Conservation (phyloP, 1,140 invertebrate genomes). For the Scaptomyza montana region DNA sequence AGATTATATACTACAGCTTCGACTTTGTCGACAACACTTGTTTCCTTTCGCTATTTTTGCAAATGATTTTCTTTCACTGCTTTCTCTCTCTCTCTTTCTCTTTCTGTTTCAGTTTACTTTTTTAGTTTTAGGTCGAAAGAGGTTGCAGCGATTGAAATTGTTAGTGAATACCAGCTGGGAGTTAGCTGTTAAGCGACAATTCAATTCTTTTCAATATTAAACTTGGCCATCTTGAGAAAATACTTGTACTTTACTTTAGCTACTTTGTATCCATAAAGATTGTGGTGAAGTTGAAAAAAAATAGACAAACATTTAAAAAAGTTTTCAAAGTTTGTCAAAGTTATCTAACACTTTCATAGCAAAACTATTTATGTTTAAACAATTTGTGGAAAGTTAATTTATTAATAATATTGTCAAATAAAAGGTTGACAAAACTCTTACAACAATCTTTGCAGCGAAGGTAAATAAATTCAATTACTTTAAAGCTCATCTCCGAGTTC, state of each 20-base stretch:
- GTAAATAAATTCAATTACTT: not conserved
- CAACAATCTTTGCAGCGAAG: not conserved
- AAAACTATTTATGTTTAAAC: too few species aligned
- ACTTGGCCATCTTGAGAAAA: not conserved
- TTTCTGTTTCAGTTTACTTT: too few species aligned
- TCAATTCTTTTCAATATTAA: constrained; percentile 4
- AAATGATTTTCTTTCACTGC: constrained; percentile 18
- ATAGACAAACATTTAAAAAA: not conserved
- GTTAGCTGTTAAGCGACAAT: not conserved
- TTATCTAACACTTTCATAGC: not conserved
- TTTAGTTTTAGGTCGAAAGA: constrained; percentile 7
- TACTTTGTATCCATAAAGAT: not conserved
- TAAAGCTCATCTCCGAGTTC: not conserved
- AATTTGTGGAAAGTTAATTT: too few species aligned
- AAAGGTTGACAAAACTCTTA: not conserved
- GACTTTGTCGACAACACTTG: constrained; percentile 12
- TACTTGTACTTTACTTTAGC: not conserved
- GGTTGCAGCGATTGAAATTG: constrained; percentile 9
- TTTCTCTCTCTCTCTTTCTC: not conserved
- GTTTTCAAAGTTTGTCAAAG: not conserved
- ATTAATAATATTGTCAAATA: too few species aligned
- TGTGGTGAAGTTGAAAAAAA: not conserved
- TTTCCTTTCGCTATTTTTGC: constrained; percentile 6
- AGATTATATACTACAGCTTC: constrained; percentile 23
- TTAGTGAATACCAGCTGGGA: constrained; percentile 9